Conservation (phyloP, 2,888 invertebrate species). For the Andricus curvator region DNA sequence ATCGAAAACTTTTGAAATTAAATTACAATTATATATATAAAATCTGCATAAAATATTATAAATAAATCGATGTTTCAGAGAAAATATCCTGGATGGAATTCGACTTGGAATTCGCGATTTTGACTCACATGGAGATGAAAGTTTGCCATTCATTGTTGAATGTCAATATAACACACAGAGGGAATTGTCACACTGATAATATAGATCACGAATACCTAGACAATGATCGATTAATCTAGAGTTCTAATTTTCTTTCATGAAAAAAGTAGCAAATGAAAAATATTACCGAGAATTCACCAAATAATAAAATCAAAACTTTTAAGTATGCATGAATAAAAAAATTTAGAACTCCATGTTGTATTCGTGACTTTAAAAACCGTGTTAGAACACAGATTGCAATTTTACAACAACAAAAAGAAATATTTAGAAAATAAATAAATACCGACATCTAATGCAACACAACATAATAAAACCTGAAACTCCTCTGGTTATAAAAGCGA, state of each 20-base stretch:
- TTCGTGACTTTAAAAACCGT: conserved; percentile 1
- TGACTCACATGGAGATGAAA: conserved; percentile 27
- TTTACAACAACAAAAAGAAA: not conserved
- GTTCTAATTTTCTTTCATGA: not conserved
- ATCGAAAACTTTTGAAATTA: too few species aligned
- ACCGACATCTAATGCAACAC: conserved; percentile 22
- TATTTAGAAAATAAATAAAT: not conserved
- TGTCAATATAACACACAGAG: conserved; percentile 23
- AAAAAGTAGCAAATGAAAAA: not conserved
- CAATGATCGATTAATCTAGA: not conserved
- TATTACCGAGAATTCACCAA: too few species aligned
- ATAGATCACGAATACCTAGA: conserved; percentile 10
- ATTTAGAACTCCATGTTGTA: not conserved
- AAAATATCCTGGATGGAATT: conserved; percentile 15
- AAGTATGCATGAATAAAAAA: not conserved
- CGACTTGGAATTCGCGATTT: conserved; percentile 6
- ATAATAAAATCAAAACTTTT: too few species aligned
- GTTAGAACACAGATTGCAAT: conserved; percentile 14
- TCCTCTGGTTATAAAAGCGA: conserved; percentile 3
- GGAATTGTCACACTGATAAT: conserved; percentile 12
- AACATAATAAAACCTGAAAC: conserved; percentile 12
- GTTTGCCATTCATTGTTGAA: conserved; percentile 47
- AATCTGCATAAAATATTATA: not conserved
- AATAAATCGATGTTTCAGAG: not conserved
- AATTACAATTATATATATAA: not conserved